Conservation (phyloP, 1,140 invertebrate genomes). For the Lasioglossum albipes region DNA sequence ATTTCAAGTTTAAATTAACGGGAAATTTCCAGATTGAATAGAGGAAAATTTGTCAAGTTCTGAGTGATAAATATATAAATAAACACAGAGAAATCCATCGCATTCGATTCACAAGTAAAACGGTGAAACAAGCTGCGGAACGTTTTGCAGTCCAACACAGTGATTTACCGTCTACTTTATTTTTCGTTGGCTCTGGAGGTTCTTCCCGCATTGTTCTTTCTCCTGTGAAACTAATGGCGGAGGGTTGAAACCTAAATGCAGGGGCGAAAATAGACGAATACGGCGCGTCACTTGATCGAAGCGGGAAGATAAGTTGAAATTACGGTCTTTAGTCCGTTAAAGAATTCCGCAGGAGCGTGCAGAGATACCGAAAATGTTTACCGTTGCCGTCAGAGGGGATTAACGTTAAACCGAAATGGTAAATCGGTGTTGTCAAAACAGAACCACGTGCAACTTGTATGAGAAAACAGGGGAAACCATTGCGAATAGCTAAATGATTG, state of each 20-base stretch:
- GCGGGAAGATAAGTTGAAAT: slow-evolving; percentile 21
- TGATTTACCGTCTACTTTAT: neutral
- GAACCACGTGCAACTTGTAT: neutral
- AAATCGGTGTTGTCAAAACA: slow-evolving; percentile 4
- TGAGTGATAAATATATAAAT: neutral
- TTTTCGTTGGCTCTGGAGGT: neutral
- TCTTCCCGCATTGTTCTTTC: neutral
- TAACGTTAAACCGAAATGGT: neutral
- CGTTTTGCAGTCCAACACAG: neutral
- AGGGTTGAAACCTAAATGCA: neutral
- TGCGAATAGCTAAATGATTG: neutral
- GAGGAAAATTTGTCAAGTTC: no score
- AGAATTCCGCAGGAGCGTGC: neutral
- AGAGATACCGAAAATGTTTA: slow-evolving; percentile 11
- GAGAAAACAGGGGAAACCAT: neutral
- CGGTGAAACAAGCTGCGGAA: neutral
- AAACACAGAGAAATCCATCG: neutral
- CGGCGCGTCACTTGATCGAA: neutral
- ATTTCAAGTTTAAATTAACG: no score
- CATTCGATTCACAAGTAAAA: neutral
- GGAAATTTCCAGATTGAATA: no score
- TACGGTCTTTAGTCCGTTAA: slow-evolving; percentile 8
- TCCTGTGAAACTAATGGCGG: neutral
- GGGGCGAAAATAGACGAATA: neutral
- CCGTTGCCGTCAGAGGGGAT: slow-evolving; percentile 1